phyloP scores from a whole-genome alignment of 2,797 vertebrate species.

The Lates japonicus region DNA sequence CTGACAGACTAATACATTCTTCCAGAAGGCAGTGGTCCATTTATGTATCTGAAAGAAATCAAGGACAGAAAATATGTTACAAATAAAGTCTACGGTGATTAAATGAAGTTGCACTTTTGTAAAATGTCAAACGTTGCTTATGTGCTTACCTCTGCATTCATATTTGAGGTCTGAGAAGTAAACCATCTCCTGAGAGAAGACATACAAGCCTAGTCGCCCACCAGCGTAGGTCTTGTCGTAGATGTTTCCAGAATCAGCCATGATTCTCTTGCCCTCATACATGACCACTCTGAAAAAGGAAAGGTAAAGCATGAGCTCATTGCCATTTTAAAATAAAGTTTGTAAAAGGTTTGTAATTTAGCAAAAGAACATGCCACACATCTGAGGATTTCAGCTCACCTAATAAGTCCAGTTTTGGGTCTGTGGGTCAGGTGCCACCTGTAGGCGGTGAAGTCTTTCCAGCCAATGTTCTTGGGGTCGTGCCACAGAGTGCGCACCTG shows the following conservation, averaged over 20 bases:
- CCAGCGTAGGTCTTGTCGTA: constrained; percentile 98
- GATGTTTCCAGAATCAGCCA: constrained; percentile 98
- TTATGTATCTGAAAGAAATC: constrained; percentile 92
- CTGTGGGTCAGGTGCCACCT: constrained; percentile 98
- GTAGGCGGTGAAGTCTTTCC: constrained; percentile 99
- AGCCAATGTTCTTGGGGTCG: constrained; percentile 97
- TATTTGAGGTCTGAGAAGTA: constrained; percentile 99
- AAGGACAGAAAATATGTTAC: constrained; percentile 36
- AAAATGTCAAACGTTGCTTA: background rate
- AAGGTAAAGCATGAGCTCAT: constrained; percentile 37
- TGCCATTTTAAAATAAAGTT: background rate
- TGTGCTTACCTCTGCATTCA: constrained; percentile 94
- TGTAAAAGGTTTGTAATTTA: background rate
- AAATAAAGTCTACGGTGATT: constrained; percentile 14
- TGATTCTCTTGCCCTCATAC: constrained; percentile 99
- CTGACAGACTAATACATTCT: constrained; percentile 85
- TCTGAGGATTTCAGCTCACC: constrained; percentile 82
- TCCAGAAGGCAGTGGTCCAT: constrained; percentile 78
- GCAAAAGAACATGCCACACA: background rate
- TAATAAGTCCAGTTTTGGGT: constrained; percentile 97
- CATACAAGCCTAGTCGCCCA: constrained; percentile 96
- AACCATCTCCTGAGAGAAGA: constrained; percentile 99
- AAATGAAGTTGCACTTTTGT: background rate
- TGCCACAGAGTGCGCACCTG: constrained; percentile 98
- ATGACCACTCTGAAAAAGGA: constrained; percentile 91